phyloP scores from a whole-genome alignment of 2,888 invertebrate species.

The Pemphredon lugubris region DNA sequence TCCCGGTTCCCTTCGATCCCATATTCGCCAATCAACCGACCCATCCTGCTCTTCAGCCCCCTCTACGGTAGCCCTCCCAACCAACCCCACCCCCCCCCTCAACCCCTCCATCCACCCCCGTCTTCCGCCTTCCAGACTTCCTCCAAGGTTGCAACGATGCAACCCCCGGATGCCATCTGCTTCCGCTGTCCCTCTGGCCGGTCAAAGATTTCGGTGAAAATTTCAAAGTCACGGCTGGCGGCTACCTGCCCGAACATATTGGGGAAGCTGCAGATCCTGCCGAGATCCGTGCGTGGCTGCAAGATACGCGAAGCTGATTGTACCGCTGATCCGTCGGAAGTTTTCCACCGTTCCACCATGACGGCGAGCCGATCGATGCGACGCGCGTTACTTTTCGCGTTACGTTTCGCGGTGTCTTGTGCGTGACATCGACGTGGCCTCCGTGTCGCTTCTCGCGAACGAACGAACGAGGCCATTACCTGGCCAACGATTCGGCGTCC shows the following conservation, averaged over 20 bases:
- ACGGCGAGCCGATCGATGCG: conserved; percentile 46
- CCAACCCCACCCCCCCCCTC: conserved; percentile 29
- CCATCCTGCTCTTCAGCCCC: conserved; percentile 56
- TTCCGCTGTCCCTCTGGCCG: conserved; percentile 33
- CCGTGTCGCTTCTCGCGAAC: conserved; percentile 11
- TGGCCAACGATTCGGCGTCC: conserved; percentile 37
- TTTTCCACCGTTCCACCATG: not conserved
- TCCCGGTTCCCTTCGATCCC: conserved; percentile 73
- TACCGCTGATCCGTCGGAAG: not conserved
- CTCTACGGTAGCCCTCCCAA: conserved; percentile 26
- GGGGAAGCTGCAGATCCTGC: too few relatives aligned
- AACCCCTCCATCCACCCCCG: not conserved
- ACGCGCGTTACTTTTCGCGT: conserved; percentile 50
- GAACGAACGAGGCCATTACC: conserved; percentile 25
- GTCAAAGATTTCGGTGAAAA: conserved; percentile 56
- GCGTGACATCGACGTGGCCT: conserved; percentile 34
- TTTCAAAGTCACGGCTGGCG: too few relatives aligned
- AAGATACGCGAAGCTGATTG: conserved; percentile 6
- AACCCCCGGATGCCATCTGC: conserved; percentile 48
- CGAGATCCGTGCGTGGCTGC: too few relatives aligned
- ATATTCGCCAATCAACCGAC: conserved; percentile 74
- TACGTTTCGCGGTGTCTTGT: conserved; percentile 54
- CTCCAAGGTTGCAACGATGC: conserved; percentile 40
- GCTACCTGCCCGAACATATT: too few relatives aligned
- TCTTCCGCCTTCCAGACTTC: conserved; percentile 45